Conservation (phyloP, 2,797 vertebrate genomes). For the Propithecus deckenii region DNA sequence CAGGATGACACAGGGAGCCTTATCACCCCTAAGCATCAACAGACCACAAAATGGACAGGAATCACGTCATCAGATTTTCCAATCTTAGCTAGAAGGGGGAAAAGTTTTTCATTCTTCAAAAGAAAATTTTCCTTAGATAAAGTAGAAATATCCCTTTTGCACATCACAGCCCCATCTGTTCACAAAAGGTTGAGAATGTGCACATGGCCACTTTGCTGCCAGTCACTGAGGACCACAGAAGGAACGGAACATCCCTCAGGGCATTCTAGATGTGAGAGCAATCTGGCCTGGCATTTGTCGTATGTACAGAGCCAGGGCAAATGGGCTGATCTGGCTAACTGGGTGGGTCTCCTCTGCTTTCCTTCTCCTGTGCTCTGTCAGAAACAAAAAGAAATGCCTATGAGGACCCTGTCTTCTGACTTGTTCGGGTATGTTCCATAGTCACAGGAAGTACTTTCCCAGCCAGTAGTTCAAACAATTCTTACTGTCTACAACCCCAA, state of each 20-base stretch:
- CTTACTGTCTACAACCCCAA: not conserved
- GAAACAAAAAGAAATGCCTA: not conserved
- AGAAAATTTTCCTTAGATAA: constrained; percentile 30
- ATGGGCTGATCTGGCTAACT: not conserved
- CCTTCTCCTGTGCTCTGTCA: not conserved
- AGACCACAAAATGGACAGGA: not conserved
- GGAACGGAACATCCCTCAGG: constrained; percentile 58
- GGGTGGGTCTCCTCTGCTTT: not conserved
- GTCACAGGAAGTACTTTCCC: not conserved
- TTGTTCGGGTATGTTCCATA: not conserved
- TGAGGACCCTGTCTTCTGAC: not conserved
- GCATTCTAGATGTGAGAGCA: not conserved
- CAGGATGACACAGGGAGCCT: not conserved
- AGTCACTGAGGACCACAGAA: not conserved
- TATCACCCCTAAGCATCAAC: not conserved
- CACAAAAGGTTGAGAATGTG: constrained; percentile 4
- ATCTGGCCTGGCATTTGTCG: not conserved
- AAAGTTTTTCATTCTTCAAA: not conserved
- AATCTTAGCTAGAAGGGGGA: not conserved
- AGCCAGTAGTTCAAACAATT: not conserved
- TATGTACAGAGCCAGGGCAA: not conserved
- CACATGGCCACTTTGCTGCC: constrained; percentile 50
- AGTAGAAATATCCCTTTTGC: not conserved
- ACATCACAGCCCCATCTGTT: not conserved
- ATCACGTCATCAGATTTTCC: not conserved